Conservation (phyloP, 2,797 vertebrate species). For the Liasis olivaceus region DNA sequence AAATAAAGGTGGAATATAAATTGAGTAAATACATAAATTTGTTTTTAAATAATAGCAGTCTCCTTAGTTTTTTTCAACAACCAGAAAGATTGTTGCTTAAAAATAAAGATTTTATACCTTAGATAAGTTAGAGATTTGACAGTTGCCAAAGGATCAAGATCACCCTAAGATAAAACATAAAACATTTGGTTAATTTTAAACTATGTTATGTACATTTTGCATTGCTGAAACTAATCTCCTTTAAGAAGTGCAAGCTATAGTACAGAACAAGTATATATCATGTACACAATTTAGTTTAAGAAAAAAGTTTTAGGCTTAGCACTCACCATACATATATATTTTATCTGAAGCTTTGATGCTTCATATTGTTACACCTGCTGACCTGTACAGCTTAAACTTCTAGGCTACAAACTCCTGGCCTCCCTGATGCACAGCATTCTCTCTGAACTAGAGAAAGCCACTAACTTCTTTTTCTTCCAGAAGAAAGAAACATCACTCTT, state of each 20-base stretch:
- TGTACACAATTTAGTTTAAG: background rate
- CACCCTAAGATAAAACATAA: slow-evolving; percentile 79
- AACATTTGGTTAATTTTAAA: background rate
- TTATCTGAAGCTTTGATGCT: background rate
- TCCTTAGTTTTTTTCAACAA: background rate
- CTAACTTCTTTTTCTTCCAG: background rate
- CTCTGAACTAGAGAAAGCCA: background rate
- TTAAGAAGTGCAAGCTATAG: background rate
- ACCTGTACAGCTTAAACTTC: background rate
- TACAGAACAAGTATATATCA: background rate
- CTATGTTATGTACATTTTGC: background rate
- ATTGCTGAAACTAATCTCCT: background rate
- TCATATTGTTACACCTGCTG: background rate
- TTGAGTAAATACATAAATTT: background rate
- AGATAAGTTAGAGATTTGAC: slow-evolving; percentile 89
- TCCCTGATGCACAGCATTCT: background rate
- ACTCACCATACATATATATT: background rate
- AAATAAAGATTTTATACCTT: slow-evolving; percentile 77
- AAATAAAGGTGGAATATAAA: background rate
- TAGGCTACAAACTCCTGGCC: background rate
- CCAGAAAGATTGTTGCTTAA: background rate
- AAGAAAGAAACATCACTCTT: background rate
- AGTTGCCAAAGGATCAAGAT: slow-evolving; percentile 89
- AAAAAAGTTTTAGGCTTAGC: background rate
- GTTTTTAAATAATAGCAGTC: background rate